Conservation (phyloP, 2,888 invertebrate genomes). For the Cantharis rustica region DNA sequence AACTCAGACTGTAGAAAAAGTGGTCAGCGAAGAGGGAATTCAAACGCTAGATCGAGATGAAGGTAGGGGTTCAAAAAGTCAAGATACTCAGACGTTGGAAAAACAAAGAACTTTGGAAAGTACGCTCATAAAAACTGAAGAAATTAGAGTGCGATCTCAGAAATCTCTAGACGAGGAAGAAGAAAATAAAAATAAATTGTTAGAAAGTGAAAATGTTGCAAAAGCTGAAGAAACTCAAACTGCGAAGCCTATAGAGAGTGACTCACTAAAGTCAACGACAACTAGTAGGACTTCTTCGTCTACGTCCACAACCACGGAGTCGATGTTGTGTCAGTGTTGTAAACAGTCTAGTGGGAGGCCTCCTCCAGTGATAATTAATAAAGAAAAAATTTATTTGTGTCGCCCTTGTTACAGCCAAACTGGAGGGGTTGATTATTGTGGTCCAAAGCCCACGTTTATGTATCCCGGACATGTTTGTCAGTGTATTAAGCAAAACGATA, state of each 20-base stretch:
- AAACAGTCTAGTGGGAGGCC: neutral
- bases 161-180: neutral
- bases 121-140: neutral
- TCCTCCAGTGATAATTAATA: neutral
- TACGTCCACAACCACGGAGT: neutral
- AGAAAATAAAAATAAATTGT: neutral
- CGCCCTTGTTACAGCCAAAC: constrained; percentile 33
- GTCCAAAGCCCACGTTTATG: constrained; percentile 12
- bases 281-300: neutral
- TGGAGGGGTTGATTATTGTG: constrained; percentile 9
- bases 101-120: neutral
- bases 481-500: constrained; percentile 15
- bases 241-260: neutral
- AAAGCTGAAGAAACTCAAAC: neutral
- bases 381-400: constrained; percentile 27
- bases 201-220: neutral
- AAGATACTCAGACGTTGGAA: neutral
- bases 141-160: neutral
- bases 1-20: neutral
- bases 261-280: neutral
- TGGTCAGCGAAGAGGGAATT: neutral
- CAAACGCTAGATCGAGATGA: neutral
- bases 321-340: constrained; percentile 12
- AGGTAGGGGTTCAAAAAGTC: neutral
- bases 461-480: constrained; percentile 35